phyloP scores from a whole-genome alignment of 1,140 invertebrate genomes.

The Drosophila triauraria region DNA sequence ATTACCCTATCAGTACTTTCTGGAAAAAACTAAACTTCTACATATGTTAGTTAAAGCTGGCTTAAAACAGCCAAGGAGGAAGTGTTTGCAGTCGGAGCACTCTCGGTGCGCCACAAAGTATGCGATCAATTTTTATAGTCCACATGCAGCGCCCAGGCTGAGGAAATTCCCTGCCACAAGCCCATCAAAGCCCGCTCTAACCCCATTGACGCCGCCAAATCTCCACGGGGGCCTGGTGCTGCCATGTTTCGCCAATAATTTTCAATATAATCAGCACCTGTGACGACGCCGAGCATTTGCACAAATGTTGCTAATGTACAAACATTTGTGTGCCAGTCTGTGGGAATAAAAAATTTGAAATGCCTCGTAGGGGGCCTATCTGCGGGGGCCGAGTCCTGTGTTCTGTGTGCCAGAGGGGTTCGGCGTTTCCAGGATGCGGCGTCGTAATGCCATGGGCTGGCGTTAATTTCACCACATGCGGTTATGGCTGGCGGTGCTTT shows the following conservation, averaged over 20 bases:
- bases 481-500: constrained; percentile 14
- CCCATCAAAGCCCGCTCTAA: neutral
- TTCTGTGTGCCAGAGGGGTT: neutral
- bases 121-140: constrained; percentile 76
- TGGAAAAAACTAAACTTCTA: neutral
- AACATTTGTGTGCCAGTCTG: constrained; percentile 63
- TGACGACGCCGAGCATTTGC: constrained; percentile 54
- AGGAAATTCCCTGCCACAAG: neutral
- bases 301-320: constrained; percentile 81
- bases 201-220: constrained; percentile 2
- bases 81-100: constrained; percentile 24
- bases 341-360: constrained; percentile 61
- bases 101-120: constrained; percentile 70
- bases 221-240: constrained; percentile 30
- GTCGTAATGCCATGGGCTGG: constrained; percentile 55
- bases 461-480: constrained; percentile 71
- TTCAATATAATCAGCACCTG: constrained; percentile 82
- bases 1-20: neutral
- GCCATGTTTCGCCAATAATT: constrained; percentile 80
- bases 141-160: constrained; percentile 56
- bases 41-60: neutral
- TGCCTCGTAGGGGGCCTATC: constrained; percentile 23
- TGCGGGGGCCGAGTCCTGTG: constrained; percentile 6
- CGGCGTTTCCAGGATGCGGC: constrained; percentile 13
- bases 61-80: neutral